phyloP scores from a whole-genome alignment of 2,797 vertebrate species.

The Chelonia mydas region DNA sequence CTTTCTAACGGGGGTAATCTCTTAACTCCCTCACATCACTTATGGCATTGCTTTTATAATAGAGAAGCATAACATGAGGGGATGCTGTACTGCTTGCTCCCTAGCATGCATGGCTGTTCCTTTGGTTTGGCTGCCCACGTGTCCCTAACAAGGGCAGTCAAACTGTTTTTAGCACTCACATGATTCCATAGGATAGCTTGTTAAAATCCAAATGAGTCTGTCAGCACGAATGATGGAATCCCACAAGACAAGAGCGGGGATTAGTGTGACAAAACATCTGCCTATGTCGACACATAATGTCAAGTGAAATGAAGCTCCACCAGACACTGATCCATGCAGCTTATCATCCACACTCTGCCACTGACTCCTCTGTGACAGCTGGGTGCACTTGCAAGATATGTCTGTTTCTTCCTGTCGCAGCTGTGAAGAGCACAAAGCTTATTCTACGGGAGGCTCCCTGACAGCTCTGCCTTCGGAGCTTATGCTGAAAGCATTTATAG shows the following conservation, averaged over 20 bases:
- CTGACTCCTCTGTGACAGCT: neutral
- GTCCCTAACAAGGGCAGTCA: neutral
- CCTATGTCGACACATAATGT: neutral
- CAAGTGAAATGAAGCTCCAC: conserved; percentile 33
- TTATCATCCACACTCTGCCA: neutral
- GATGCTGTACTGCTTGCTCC: neutral
- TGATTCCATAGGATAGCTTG: conserved; percentile 3
- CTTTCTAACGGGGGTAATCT: neutral
- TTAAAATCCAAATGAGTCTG: conserved; percentile 47
- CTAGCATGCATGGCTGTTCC: neutral
- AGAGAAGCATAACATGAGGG: neutral
- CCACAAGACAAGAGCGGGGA: conserved; percentile 11
- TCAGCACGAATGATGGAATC: conserved; percentile 44
- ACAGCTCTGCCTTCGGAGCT: conserved; percentile 16
- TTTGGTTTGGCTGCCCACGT: neutral
- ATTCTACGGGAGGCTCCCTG: neutral
- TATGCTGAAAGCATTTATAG: neutral
- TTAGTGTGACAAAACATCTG: conserved; percentile 58
- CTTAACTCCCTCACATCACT: neutral
- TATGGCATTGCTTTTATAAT: neutral
- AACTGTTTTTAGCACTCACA: neutral
- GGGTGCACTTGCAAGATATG: neutral
- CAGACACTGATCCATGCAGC: conserved; percentile 13
- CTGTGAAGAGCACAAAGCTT: neutral
- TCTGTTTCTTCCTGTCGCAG: neutral